Evolutionary conservation across 2,113 vertebrate genomes (phyloP).

Genomic region (Paramisgurnus dabryanus): DNA sequence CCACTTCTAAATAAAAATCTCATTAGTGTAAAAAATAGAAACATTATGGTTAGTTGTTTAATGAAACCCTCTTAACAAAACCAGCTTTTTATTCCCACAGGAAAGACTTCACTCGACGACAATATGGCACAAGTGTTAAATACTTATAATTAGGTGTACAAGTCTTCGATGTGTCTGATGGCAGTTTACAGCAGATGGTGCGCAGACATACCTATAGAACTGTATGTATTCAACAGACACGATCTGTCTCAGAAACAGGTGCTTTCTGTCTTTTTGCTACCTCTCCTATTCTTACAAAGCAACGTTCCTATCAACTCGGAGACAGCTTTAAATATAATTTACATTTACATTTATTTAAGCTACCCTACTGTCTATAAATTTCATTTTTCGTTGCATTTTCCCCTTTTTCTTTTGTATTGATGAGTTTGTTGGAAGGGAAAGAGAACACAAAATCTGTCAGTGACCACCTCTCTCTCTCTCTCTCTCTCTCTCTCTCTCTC

Average conservation of each 20-base stretch:
- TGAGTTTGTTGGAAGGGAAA: constrained; percentile 39
- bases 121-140: constrained; percentile 18
- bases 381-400: not conserved
- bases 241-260: constrained; percentile 38
- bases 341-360: not conserved
- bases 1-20: too few species aligned
- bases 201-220: constrained; percentile 3
- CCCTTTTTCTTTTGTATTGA: not conserved
- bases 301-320: not conserved
- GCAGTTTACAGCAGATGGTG: constrained; percentile 24
- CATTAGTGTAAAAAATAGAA: too few species aligned
- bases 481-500: constrained; percentile 29
- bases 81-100: not conserved
- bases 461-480: constrained; percentile 7
- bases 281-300: not conserved
- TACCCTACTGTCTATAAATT: not conserved
- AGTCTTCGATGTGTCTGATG: not conserved
- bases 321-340: too few species aligned
- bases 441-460: constrained; percentile 41
- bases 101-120: not conserved
- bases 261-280: constrained; percentile 15
- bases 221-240: constrained; percentile 24
- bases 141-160: constrained; percentile 31
- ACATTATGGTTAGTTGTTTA: too few species aligned
- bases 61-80: not conserved